phyloP scores from a whole-genome alignment of 1,140 invertebrate species.

The Copidosoma floridanum region DNA sequence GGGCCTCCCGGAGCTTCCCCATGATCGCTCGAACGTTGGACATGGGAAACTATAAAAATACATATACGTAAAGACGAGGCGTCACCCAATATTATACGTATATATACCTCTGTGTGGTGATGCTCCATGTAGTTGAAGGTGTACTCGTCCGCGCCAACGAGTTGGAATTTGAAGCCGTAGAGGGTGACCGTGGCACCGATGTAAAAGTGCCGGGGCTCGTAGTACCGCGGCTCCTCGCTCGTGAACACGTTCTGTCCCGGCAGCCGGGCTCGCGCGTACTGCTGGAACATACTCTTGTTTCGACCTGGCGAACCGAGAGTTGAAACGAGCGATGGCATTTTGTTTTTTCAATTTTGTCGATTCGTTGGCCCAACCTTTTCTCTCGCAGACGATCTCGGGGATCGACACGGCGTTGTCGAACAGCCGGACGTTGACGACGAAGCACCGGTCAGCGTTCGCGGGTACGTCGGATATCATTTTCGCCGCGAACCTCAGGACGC shows the following conservation, averaged over 20 bases:
- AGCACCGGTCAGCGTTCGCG: slow-evolving; percentile 68
- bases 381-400: slow-evolving; percentile 71
- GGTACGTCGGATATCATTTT: slow-evolving; percentile 70
- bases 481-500: slow-evolving; percentile 77
- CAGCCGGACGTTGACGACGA: slow-evolving; percentile 80
- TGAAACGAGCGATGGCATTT: neutral
- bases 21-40: slow-evolving; percentile 68
- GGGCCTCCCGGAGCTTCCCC: slow-evolving; percentile 65
- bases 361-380: slow-evolving; percentile 62
- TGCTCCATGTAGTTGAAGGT: slow-evolving; percentile 84
- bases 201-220: slow-evolving; percentile 75
- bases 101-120: slow-evolving; percentile 67
- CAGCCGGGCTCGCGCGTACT: slow-evolving; percentile 65
- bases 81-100: slow-evolving; percentile 19
- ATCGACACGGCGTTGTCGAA: slow-evolving; percentile 82
- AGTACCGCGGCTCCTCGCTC: slow-evolving; percentile 69
- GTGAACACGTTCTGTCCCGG: slow-evolving; percentile 71
- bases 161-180: slow-evolving; percentile 73
- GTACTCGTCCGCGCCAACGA: slow-evolving; percentile 82
- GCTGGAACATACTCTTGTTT: slow-evolving; percentile 68
- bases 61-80: neutral
- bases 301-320: slow-evolving; percentile 49
- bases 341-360: neutral
- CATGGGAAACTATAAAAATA: slow-evolving; percentile 71
- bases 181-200: slow-evolving; percentile 75